A percentile compares a stretch with the other conserved stretches of the same genome.
Evolutionary conservation across 2,888 invertebrate species (phyloP).

Genomic region (Thecophora atra): DNA sequence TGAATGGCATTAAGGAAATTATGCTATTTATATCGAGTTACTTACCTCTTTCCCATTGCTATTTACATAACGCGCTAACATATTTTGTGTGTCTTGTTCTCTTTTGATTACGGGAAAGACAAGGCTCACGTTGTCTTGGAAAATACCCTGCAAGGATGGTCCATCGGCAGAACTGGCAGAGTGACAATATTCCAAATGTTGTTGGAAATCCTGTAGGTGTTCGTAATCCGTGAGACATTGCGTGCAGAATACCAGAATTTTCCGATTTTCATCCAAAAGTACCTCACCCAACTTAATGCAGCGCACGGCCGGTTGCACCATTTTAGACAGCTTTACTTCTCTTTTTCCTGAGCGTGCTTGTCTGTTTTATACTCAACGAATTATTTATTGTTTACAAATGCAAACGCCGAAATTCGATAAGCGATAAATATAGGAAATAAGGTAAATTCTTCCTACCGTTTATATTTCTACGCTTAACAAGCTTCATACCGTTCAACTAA

Average conservation of each 20-base stretch:
- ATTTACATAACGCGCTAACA: conserved; percentile 21
- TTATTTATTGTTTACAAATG: neutral
- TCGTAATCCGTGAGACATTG: conserved; percentile 52
- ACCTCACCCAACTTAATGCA: conserved; percentile 55
- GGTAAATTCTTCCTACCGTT: no score
- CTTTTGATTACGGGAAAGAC: conserved; percentile 10
- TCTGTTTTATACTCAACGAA: neutral
- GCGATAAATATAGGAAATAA: no score
- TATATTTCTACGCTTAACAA: no score
- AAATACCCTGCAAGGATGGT: conserved; percentile 14
- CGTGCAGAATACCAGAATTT: conserved; percentile 52
- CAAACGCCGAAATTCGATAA: no score
- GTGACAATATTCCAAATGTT: conserved; percentile 50
- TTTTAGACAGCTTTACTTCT: conserved; percentile 25
- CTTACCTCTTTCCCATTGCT: conserved; percentile 35
- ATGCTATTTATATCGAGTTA: no score
- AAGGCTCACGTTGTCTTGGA: conserved; percentile 1
- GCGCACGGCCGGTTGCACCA: conserved; percentile 42
- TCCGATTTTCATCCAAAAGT: conserved; percentile 52
- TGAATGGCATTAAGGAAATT: no score
- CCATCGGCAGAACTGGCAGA: neutral
- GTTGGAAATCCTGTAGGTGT: conserved; percentile 48
- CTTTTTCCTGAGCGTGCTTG: neutral
- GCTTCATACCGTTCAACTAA: no score
- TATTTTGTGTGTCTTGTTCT: conserved; percentile 35